Percentiles rank a stretch among this genome's conserved stretches.
phyloP scores from a whole-genome alignment of 2,797 vertebrate genomes.

The Scolopax bukidnonensis region DNA sequence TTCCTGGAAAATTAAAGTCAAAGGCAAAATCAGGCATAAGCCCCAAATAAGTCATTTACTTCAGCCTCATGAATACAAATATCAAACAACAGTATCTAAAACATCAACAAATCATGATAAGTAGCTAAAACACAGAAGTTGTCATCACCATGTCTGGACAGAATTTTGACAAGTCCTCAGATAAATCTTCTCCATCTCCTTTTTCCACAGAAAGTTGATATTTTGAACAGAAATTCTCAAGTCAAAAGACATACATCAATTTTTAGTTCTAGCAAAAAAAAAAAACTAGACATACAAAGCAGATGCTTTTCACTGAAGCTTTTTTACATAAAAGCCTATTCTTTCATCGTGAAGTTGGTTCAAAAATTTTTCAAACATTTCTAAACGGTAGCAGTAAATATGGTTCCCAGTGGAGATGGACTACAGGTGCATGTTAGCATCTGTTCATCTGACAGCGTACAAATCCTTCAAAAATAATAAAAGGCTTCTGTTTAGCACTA shows the following conservation, averaged over 20 bases:
- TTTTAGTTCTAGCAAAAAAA: conserved; percentile 57
- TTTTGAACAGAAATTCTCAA: conserved; percentile 70
- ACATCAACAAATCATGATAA: conserved; percentile 68
- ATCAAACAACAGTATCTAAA: conserved; percentile 64
- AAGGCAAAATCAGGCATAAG: conserved; percentile 26
- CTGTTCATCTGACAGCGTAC: conserved; percentile 15
- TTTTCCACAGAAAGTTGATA: conserved; percentile 47
- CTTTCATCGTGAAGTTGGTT: background rate
- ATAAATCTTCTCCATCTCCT: conserved; percentile 54
- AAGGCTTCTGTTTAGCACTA: conserved; percentile 5
- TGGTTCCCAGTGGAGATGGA: background rate
- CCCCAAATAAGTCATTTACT: conserved; percentile 41
- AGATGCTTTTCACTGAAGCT: conserved; percentile 10
- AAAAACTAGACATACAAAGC: conserved; percentile 23
- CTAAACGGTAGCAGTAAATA: background rate
- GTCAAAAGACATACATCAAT: conserved; percentile 58
- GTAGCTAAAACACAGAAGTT: conserved; percentile 70
- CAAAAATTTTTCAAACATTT: background rate
- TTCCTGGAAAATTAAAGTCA: background rate
- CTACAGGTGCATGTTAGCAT: conserved; percentile 33
- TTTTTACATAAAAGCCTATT: conserved; percentile 9
- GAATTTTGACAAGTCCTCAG: conserved; percentile 69
- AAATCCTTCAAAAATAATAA: conserved; percentile 36
- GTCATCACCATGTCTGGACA: conserved; percentile 73
- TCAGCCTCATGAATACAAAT: conserved; percentile 58